phyloP scores from a whole-genome alignment of 64 coral and sea anemone genomes.

The Catalaphyllia jardinei region DNA sequence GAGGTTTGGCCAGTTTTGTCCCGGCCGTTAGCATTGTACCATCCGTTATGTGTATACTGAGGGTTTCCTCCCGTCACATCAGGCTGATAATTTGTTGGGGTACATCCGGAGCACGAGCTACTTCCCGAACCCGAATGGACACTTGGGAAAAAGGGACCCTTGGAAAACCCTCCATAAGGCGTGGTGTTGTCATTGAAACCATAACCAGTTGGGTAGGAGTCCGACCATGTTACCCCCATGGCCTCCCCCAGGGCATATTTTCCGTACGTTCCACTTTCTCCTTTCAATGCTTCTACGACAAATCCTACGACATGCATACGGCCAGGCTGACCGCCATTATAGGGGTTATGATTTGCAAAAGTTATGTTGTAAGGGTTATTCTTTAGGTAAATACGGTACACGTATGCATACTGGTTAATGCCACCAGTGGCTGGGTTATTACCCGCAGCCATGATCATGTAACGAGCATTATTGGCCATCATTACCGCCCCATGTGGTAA shows the following conservation, averaged over 20 bases:
- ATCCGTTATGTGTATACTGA: constrained; percentile 58
- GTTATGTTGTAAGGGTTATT: constrained; percentile 75
- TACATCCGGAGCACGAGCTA: background rate
- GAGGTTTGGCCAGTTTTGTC: constrained; percentile 78
- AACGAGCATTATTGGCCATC: constrained; percentile 59
- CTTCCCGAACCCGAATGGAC: constrained; percentile 68
- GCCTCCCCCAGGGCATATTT: constrained; percentile 71
- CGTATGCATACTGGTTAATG: constrained; percentile 72
- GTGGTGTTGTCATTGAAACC: constrained; percentile 58
- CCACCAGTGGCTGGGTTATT: constrained; percentile 72
- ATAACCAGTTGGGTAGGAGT: constrained; percentile 79
- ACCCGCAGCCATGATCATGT: constrained; percentile 93
- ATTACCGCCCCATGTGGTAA: constrained; percentile 71
- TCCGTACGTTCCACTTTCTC: constrained; percentile 54
- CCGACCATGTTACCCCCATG: constrained; percentile 57
- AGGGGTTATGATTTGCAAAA: constrained; percentile 88
- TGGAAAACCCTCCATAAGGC: background rate
- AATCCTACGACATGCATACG: constrained; percentile 86
- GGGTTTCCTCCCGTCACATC: constrained; percentile 41
- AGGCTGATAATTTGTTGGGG: constrained; percentile 40
- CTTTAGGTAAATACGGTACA: constrained; percentile 65
- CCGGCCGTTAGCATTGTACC: constrained; percentile 44
- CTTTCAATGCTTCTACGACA: constrained; percentile 77
- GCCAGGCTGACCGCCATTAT: constrained; percentile 52
- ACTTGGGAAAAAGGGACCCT: constrained; percentile 83